phyloP scores from a whole-genome alignment of 2,797 vertebrate genomes.

The Cyprinella venusta region DNA sequence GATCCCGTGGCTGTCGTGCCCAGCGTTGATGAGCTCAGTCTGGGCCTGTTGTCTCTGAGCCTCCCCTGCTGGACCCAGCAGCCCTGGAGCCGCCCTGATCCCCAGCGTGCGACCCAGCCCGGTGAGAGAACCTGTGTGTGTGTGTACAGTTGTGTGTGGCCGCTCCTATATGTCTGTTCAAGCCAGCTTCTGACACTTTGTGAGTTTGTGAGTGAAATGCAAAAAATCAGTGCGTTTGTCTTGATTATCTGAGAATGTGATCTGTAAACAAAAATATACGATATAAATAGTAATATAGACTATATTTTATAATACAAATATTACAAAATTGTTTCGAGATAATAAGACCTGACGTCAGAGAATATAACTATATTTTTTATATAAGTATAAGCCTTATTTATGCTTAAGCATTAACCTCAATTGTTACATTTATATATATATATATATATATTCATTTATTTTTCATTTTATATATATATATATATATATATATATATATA shows the following conservation, averaged over 20 bases:
- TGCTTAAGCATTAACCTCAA: not conserved
- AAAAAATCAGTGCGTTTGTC: not conserved
- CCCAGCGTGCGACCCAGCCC: conserved; percentile 83
- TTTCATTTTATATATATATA: no score
- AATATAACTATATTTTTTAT: not conserved
- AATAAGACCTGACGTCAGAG: no score
- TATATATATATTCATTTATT: no score
- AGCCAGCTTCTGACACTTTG: conserved; percentile 14
- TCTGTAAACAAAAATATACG: not conserved
- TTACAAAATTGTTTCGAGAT: not conserved
- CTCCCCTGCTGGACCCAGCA: conserved; percentile 93
- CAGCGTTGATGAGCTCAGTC: conserved; percentile 90
- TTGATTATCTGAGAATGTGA: not conserved
- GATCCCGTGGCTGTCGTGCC: conserved; percentile 86
- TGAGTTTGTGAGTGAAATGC: not conserved
- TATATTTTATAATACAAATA: not conserved
- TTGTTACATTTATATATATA: not conserved
- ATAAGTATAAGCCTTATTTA: not conserved
- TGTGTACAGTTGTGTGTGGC: not conserved
- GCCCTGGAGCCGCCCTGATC: conserved; percentile 93
- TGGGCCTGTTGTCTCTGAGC: conserved; percentile 94
- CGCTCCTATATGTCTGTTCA: not conserved
- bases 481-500: no score
- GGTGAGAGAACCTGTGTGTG: conserved; percentile 80
- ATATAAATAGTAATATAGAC: not conserved